Percentiles rank a stretch among this genome's conserved stretches.
These are phyloP conservation scores for Gavialis gangeticus DNA, from an alignment of 2,113 vertebrate genomes.

Conservation along the genomic window DNA sequence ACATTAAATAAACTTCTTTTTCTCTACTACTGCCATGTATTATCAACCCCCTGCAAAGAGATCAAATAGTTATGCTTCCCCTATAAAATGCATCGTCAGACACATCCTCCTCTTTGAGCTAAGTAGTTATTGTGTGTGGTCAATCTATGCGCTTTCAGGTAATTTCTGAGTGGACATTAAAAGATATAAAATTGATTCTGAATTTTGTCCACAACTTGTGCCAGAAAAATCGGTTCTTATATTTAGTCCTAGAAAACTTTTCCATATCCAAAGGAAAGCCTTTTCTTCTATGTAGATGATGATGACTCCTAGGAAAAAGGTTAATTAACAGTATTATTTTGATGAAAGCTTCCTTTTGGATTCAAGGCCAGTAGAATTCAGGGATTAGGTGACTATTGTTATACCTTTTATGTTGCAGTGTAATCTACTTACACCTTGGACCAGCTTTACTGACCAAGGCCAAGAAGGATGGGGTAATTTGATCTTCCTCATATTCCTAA, in stretches of 20 bases:
- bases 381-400: too few species aligned
- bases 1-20: not conserved
- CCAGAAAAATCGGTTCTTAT: not conserved
- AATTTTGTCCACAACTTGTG: not conserved
- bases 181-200: not conserved
- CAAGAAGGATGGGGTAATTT: not conserved
- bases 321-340: not conserved
- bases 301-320: not conserved
- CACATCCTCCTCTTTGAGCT: not conserved
- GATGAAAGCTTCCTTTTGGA: too few species aligned
- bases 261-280: fast-evolving
- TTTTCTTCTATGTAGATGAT: not conserved
- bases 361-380: not conserved
- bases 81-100: fast-evolving
- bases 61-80: not conserved
- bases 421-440: not conserved
- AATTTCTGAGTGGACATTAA: not conserved
- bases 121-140: fast-evolving
- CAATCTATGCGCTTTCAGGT: fast-evolving
- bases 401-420: not conserved
- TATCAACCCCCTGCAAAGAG: not conserved
- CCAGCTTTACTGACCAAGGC: not conserved
- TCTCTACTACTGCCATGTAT: not conserved
- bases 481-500: not conserved
- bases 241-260: not conserved